Evolutionary conservation across 2,888 invertebrate genomes (phyloP), one percentile per base, ranked within the genome.

Genomic region (Coenonympha glycerion): DNA sequence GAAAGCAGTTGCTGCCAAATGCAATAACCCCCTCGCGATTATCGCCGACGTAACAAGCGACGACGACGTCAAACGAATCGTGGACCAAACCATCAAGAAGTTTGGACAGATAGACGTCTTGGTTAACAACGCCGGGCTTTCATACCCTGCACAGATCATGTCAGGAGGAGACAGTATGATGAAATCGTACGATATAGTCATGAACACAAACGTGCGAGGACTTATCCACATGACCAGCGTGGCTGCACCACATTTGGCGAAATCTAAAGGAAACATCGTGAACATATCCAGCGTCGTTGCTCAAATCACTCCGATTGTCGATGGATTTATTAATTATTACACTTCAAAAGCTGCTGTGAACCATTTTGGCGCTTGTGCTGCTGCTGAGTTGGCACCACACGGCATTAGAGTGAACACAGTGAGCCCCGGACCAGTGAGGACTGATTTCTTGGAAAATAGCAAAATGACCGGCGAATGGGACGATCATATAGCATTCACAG

Each of bases 331-430:
- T 8, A 36, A 65, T 1, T 94, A 94, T 66, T 81, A 84, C 53
- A 89, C 92, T 83, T 91, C 92, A 9, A 95, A 95, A 76, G 85
- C 92, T 24, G 92, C 92, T 3, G 62, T 94, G 8, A 93, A 94
- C 69, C 92, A 93, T 62, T 89, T 95, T 53, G 93, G 93, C 0
- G 77, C 89, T 55, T 91, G 92, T 64, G 76, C 89, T 5, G 93
- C 94, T 2, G 69, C 93, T 33, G 93, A 91, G 61, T 69, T 91
- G 16, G 90, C 89, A 44, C 52, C 71, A 0, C 79, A 86, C 56
- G 82, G 71, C 0, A 89, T 93, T 0, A 76, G 93, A 44, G 92
- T 92, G 0, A 93, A 93, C 69, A 81, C 89, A 37, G 90, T 93
- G 0, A 91, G 91, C 64, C 94, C 94, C 18, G 94, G 94, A 6